Evolutionary conservation across 2,888 invertebrate species (phyloP), one percentile per base, ranked within the genome.

Genomic region (Therioaphis trifolii): DNA sequence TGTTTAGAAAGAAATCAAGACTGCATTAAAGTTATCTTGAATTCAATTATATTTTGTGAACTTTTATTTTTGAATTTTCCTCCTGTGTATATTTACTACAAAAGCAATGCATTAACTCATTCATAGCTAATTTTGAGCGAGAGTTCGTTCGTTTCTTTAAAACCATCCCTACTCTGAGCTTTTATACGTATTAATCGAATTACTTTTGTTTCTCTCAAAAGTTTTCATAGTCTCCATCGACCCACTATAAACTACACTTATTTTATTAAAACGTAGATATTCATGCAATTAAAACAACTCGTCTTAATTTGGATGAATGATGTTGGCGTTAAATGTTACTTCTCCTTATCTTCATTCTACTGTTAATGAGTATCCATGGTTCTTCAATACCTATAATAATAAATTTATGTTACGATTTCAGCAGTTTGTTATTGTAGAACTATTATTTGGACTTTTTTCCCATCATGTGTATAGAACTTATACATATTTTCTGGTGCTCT

Each of bases 141-240:
- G 35, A 55, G 21, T 35, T 69, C 15, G 46, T 27, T 21, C 18
- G n/a, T 72, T 74, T 35, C 35, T 52, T 74, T 74, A 29, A n/a
- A 46, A 71, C 11, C 21, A 49, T 49, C 11, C 15, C 4, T 15
- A n/a, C 15, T 9, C 40, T 7, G n/a, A 29, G n/a, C 72, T 14
- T 74, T 74, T 58, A 55, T 14, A 35, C n/a, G n/a, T n/a, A 21
- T 40, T 74, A 74, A 74, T 74, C 74, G 40, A 74, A 74, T 74
- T 74, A 35, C 40, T 40, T 74, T 74, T 74, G 74, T 74, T 58
- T 58, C 74, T 15, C 55, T 55, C 15, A 21, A 72, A 58, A 74
- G 74, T 74, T 74, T 74, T 58, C 55, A 15, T 58, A 40, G 15
- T 40, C 52, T 21, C 74, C 35, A 15, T 21, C 35, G 35, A 21